Conservation (phyloP, 2,113 vertebrate species). For the Argyrosomus japonicus region DNA sequence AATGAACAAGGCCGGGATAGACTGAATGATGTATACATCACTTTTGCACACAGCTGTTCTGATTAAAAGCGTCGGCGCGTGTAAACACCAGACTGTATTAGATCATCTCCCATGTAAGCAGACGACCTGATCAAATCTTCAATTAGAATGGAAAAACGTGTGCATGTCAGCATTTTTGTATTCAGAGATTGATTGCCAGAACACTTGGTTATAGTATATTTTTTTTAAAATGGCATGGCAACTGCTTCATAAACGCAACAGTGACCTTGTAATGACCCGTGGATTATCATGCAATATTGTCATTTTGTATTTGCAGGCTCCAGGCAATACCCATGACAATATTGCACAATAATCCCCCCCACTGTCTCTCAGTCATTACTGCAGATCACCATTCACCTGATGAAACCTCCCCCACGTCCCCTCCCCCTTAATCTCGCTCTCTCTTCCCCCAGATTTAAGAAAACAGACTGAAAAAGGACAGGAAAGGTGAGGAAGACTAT, state of each 20-base stretch:
- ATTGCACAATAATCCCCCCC: conserved; percentile 73
- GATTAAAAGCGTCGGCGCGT: too few relatives aligned
- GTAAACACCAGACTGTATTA: too few relatives aligned
- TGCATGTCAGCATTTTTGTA: not conserved
- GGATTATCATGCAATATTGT: conserved; percentile 75
- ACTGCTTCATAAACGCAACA: conserved; percentile 51
- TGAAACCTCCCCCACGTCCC: conserved; percentile 36
- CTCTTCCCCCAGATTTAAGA: conserved; percentile 29
- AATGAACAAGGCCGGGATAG: too few relatives aligned
- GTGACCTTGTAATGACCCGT: conserved; percentile 62
- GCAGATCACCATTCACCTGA: conserved; percentile 72
- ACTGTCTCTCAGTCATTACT: conserved; percentile 63
- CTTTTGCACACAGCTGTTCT: too few relatives aligned
- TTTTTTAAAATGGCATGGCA: conserved; percentile 22
- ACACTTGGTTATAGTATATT: not conserved
- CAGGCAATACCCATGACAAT: conserved; percentile 74
- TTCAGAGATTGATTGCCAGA: not conserved
- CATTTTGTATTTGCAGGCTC: conserved; percentile 66
- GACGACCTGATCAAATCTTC: too few relatives aligned
- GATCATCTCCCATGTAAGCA: too few relatives aligned
- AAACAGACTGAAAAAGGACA: conserved; percentile 23
- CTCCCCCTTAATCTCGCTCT: not conserved
- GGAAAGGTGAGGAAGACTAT: conserved; percentile 28
- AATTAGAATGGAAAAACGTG: too few relatives aligned
- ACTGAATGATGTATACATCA: too few relatives aligned